phyloP scores from a whole-genome alignment of 1,140 invertebrate genomes.

The Cryptotermes secundus region DNA sequence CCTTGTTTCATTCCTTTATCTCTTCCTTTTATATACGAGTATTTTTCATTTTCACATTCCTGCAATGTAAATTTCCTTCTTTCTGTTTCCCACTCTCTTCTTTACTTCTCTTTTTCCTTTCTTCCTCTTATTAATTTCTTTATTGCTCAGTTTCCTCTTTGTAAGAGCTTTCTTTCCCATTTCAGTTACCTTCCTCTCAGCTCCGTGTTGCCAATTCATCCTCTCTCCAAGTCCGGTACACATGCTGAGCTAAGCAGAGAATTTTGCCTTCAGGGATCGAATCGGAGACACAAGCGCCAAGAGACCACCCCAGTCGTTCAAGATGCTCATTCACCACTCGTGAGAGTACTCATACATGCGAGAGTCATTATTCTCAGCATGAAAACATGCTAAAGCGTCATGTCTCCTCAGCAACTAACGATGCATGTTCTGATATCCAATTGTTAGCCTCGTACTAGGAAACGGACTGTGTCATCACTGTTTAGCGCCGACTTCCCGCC shows the following conservation, averaged over 20 bases:
- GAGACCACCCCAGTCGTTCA: slow-evolving; percentile 5
- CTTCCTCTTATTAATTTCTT: not conserved
- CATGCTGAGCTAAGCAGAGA: no score
- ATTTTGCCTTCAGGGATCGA: no score
- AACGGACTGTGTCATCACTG: not conserved
- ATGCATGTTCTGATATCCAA: not conserved
- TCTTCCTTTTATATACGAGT: not conserved
- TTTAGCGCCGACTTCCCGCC: not conserved
- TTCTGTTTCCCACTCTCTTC: not conserved
- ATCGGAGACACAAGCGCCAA: not conserved
- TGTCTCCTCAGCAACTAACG: not conserved
- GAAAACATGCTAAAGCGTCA: not conserved
- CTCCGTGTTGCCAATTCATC: not conserved
- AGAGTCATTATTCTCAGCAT: slow-evolving; percentile 16
- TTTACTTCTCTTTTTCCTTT: not conserved
- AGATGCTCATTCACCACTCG: not conserved
- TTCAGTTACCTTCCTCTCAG: no score
- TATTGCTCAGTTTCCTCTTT: no score
- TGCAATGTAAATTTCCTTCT: not conserved
- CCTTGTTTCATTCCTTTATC: not conserved
- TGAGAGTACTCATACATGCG: no score
- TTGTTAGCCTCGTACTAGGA: not conserved
- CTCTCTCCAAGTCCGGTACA: no score
- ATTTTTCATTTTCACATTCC: not conserved
- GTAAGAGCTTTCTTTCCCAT: no score